Conservation (phyloP, 1,140 invertebrate species). For the Drosophila nigromelanica region DNA sequence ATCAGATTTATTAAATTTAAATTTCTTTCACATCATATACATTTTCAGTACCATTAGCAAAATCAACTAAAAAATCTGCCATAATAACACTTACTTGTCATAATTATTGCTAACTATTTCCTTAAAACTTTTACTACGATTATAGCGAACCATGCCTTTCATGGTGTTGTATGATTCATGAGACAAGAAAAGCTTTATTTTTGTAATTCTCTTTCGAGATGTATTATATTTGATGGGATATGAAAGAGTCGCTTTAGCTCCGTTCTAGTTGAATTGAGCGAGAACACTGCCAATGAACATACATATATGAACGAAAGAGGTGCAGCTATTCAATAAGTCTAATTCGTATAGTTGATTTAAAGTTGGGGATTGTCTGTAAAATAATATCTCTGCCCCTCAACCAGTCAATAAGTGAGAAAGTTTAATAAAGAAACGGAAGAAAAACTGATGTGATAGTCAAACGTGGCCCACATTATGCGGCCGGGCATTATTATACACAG, state of each 20-base stretch:
- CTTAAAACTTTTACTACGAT: constrained; percentile 78
- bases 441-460: constrained; percentile 17
- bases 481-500: constrained; percentile 19
- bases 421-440: constrained; percentile 29
- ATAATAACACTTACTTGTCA: constrained; percentile 61
- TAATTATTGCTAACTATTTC: constrained; percentile 61
- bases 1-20: no score
- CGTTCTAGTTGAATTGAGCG: constrained; percentile 45
- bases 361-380: constrained; percentile 36
- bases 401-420: constrained; percentile 17
- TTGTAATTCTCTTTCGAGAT: neutral
- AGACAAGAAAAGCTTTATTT: neutral
- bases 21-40: no score
- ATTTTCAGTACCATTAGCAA: no score
- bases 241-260: constrained; percentile 12
- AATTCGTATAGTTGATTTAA: constrained; percentile 47
- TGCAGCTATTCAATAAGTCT: constrained; percentile 47
- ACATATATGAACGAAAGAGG: constrained; percentile 27
- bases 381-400: constrained; percentile 31
- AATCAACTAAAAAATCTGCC: neutral
- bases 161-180: constrained; percentile 28
- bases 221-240: neutral
- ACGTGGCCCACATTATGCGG: constrained; percentile 40
- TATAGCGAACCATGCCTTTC: constrained; percentile 75
- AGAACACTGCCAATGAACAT: constrained; percentile 44